Evolutionary conservation across 2,113 vertebrate genomes (phyloP).

Genomic region (Catharus bicknelli): DNA sequence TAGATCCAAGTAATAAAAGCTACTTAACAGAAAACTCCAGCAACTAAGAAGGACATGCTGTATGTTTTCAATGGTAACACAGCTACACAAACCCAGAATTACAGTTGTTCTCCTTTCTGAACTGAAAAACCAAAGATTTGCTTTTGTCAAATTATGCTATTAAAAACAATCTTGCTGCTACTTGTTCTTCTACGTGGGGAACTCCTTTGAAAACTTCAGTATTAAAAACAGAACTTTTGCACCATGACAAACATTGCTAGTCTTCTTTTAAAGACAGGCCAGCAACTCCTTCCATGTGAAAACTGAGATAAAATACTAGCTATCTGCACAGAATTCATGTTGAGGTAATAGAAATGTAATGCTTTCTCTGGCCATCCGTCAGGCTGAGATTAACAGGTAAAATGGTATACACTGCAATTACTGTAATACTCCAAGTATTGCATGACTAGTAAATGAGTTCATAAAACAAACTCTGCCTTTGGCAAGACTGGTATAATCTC

Average conservation of each 20-base stretch:
- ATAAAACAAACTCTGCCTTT: not conserved
- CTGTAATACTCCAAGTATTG: not conserved
- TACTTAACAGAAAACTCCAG: not conserved
- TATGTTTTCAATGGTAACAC: not conserved
- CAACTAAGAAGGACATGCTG: not conserved
- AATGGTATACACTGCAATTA: not conserved
- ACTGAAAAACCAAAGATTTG: not conserved
- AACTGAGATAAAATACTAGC: not conserved
- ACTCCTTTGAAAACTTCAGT: not conserved
- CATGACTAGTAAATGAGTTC: not conserved
- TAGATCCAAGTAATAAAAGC: not conserved
- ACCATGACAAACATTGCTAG: not conserved
- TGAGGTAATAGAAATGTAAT: not conserved
- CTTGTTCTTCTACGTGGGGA: not conserved
- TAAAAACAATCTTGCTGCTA: not conserved
- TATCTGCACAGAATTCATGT: not conserved
- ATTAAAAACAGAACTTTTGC: not conserved
- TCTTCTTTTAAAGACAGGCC: not conserved
- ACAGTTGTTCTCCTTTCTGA: not conserved
- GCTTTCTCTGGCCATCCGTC: not conserved
- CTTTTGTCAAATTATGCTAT: not conserved
- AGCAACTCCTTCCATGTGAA: not conserved
- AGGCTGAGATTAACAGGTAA: not conserved
- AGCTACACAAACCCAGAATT: not conserved
- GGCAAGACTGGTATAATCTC: not conserved